Evolutionary conservation across 2,113 vertebrate species (phyloP).

Genomic region (Choloepus hoffmanni): DNA sequence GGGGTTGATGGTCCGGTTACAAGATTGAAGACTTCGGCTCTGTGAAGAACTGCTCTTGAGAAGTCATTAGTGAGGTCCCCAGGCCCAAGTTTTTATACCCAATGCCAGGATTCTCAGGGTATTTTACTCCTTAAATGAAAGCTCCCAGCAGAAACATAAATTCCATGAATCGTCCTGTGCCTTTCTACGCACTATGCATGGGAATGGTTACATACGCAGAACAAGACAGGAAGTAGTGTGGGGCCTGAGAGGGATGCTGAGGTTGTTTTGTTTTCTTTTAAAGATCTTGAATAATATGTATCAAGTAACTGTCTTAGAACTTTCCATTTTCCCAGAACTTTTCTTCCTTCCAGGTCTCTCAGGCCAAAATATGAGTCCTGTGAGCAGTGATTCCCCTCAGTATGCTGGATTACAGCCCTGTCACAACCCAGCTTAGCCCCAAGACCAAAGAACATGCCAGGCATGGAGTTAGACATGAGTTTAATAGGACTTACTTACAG

Average conservation of each 20-base stretch:
- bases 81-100: conserved; percentile 49
- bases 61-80: conserved; percentile 60
- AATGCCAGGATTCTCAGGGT: not conserved
- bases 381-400: not conserved
- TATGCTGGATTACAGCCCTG: not conserved
- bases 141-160: conserved; percentile 25
- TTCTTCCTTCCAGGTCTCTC: conserved; percentile 45
- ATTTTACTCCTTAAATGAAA: not conserved
- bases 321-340: conserved; percentile 23
- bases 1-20: conserved; percentile 71
- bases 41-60: conserved; percentile 66
- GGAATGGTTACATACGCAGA: not conserved
- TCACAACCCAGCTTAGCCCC: too few relatives aligned
- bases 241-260: rapidly evolving
- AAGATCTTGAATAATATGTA: not conserved
- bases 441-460: too few relatives aligned
- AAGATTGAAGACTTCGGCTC: conserved; percentile 74
- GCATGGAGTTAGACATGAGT: too few relatives aligned
- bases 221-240: not conserved
- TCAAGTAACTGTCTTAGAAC: not conserved
- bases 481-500: too few relatives aligned
- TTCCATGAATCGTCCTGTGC: not conserved
- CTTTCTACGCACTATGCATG: not conserved
- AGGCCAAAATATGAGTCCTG: not conserved
- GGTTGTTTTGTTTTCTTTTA: not conserved